These are phyloP conservation scores for Cephus runcator DNA, from an alignment of 2,888 invertebrate species.

Conservation along the genomic window DNA sequence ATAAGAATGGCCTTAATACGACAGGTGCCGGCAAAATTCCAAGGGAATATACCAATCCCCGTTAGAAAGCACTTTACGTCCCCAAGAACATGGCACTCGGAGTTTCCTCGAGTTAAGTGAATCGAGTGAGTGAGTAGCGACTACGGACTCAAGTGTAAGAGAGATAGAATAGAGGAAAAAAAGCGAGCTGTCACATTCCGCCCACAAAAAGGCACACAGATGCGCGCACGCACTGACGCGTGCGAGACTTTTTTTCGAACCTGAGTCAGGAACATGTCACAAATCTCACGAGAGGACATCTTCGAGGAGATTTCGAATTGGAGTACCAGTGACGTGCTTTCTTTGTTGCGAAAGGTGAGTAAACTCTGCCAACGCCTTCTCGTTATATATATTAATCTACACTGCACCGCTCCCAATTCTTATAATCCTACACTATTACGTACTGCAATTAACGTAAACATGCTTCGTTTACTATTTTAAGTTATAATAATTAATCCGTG, in stretches of 20 bases:
- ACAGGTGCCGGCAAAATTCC: constrained; percentile 19
- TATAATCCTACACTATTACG: neutral
- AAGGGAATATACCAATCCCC: constrained; percentile 22
- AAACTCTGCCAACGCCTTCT: constrained; percentile 17
- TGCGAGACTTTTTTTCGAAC: constrained; percentile 34
- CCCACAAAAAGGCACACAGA: constrained; percentile 50
- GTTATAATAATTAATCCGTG: neutral
- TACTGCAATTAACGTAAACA: neutral
- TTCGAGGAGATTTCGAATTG: constrained; percentile 56
- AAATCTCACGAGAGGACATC: constrained; percentile 47
- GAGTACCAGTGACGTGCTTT: constrained; percentile 51
- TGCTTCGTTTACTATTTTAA: neutral
- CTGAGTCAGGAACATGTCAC: constrained; percentile 28
- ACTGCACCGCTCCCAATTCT: neutral
- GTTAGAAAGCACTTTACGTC: constrained; percentile 23
- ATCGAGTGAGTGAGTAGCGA: constrained; percentile 5
- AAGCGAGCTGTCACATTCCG: constrained; percentile 43
- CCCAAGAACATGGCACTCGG: constrained; percentile 16
- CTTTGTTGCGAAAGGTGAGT: constrained; percentile 57
- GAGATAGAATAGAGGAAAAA: constrained; percentile 25
- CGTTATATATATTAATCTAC: neutral
- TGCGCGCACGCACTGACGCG: constrained; percentile 47
- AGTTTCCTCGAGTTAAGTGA: neutral
- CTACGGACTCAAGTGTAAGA: constrained; percentile 25
- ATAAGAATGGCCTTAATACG: constrained; percentile 1